phyloP scores from a whole-genome alignment of 1,140 invertebrate species.

The Rhagoletis zephyria region DNA sequence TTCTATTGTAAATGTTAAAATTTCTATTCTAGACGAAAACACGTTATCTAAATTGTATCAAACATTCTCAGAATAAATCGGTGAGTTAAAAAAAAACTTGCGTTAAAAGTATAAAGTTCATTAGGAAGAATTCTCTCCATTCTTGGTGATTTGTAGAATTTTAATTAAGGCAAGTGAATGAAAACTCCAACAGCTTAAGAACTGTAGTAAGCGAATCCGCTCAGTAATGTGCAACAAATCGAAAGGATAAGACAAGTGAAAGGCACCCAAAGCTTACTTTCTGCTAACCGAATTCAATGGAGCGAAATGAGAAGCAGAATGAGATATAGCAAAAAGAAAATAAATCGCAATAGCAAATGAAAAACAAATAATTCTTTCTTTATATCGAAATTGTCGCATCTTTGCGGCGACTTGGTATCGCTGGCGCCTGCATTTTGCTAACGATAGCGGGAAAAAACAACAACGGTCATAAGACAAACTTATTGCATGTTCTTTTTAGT shows the following conservation, averaged over 20 bases:
- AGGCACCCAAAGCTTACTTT: no score
- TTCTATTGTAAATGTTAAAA: no score
- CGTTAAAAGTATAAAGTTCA: no score
- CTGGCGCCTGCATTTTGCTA: constrained; percentile 1
- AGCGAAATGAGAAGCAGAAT: no score
- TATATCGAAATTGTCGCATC: neutral
- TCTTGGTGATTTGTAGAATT: no score
- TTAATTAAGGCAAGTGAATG: neutral
- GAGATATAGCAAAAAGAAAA: neutral
- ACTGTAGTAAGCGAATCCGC: neutral
- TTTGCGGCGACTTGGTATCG: neutral
- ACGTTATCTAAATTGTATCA: no score
- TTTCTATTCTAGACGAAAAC: no score
- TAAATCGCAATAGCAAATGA: neutral
- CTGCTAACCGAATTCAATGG: no score
- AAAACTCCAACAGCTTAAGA: neutral
- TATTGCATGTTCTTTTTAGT: neutral
- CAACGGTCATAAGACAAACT: neutral
- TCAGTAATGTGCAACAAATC: neutral
- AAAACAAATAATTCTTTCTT: constrained; percentile 19
- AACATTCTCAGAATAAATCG: no score
- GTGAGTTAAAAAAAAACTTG: no score
- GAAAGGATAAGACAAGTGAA: neutral
- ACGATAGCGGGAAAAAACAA: neutral
- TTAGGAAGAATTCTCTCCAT: no score